Base-by-base conservation (phyloP, 2,113 vertebrate genomes). In the Heterotilapia buettikoferi region DNA sequence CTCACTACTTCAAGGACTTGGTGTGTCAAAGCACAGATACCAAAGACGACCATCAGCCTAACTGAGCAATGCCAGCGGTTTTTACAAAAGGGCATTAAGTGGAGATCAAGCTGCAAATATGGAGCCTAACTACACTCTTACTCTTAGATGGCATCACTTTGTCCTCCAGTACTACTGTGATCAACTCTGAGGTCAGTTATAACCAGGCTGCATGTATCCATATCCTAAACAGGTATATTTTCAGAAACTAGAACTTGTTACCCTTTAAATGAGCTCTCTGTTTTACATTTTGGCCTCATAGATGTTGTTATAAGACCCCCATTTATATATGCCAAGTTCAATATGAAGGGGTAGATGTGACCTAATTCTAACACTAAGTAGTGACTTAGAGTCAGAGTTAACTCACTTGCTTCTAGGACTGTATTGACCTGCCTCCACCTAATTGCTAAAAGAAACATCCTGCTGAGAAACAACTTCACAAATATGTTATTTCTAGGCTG, bases 71-170 rank as follows among this genome's bases (percentile, higher is more conserved):
- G n/a, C 33, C 31, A 38, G 61, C 31, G 1, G 6, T 66, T 66
- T 66, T 36, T n/a, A 0, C 63, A 68, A 13, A 38, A 0, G 0
- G 63, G 19, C 6, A 2, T 38, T 68, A 68, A 68, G 6, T 68
- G 33, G 36, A 43, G 12, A 68, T 0, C 19, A 68, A 68, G 33
- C 63, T 68, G 33, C 19, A 68, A 68, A 68, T n/a, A 40, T 21
- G 31, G 61, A 10, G 11, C 0, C 19, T 68, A 40, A 68, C 63
- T 21, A 71, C 63, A 0, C 36, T 6, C 66, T 14, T 8, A 1
- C 36, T 43, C n/a, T 71, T 71, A 5, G 63, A 40, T 21, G 63
- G 7, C 36, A 71, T 71, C 38, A 24, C 11, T 40, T 71, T 71
- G n/a, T 40, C n/a, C 7, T 71, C 19, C 66, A 71, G n/a, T 1